These are phyloP conservation scores for Aricia agestis DNA, from an alignment of 1,140 invertebrate species.

Conservation along the genomic window DNA sequence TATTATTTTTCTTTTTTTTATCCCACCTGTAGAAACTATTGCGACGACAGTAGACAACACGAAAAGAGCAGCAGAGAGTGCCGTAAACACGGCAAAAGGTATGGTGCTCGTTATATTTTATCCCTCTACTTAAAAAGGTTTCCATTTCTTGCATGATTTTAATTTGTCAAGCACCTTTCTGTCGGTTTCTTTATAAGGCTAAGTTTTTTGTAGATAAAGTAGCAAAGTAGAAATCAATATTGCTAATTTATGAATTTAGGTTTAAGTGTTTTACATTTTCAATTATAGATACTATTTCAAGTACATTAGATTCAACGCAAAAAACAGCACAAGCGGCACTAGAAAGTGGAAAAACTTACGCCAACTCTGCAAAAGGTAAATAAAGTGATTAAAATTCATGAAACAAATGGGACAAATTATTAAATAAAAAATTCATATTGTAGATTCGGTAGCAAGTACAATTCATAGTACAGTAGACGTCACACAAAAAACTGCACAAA, in stretches of 20 bases:
- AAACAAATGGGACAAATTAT: not conserved
- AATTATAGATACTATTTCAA: slow-evolving; percentile 35
- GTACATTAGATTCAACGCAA: slow-evolving; percentile 34
- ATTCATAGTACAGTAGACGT: slow-evolving; percentile 11
- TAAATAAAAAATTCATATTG: not conserved
- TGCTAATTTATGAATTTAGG: not conserved
- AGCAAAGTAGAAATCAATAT: slow-evolving; percentile 12
- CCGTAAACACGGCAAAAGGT: slow-evolving; percentile 53
- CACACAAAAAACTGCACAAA: slow-evolving; percentile 42
- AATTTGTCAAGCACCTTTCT: slow-evolving; percentile 12
- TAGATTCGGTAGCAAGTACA: slow-evolving; percentile 13
- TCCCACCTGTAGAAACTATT: slow-evolving; percentile 53
- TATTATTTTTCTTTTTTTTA: slow-evolving; percentile 39
- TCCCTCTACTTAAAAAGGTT: not conserved
- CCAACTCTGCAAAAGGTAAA: slow-evolving; percentile 25
- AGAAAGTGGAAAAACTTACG: slow-evolving; percentile 29
- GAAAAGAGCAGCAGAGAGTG: slow-evolving; percentile 59
- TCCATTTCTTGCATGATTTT: not conserved
- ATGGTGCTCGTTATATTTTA: slow-evolving; percentile 16
- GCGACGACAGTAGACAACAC: slow-evolving; percentile 61
- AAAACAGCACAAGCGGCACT: slow-evolving; percentile 32
- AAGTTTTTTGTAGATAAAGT: slow-evolving; percentile 5
- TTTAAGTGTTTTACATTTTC: slow-evolving; percentile 12
- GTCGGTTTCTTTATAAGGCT: slow-evolving; percentile 9
- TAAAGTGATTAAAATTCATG: not conserved